A percentile compares a stretch with the other conserved stretches of the same genome.
These are phyloP conservation scores for Eupristina koningsbergeri DNA, from an alignment of 1,140 invertebrate genomes.

Conservation along the genomic window DNA sequence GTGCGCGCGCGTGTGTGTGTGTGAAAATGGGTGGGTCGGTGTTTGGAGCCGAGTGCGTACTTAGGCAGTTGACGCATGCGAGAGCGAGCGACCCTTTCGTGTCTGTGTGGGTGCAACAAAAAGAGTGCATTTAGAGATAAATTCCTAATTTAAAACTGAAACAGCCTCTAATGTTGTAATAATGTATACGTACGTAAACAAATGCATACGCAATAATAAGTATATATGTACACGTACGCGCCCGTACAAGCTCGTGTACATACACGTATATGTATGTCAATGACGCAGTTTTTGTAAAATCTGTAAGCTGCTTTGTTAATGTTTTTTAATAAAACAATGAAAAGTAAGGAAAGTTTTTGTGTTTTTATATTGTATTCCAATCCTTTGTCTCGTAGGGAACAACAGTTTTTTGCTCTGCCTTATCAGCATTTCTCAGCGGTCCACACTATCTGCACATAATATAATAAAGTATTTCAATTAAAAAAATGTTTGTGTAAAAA, in stretches of 20 bases:
- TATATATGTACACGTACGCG: no score
- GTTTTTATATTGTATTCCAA: not conserved
- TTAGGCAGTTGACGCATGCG: no score
- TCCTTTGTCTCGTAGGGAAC: not conserved
- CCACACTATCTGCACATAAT: not conserved
- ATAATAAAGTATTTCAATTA: not conserved
- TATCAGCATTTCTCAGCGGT: not conserved
- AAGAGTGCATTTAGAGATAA: conserved; percentile 26
- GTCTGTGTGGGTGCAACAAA: not conserved
- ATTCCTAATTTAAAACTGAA: not conserved
- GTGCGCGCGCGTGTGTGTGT: not conserved
- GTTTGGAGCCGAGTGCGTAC: no score
- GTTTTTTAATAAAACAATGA: conserved; percentile 40
- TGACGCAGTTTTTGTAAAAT: not conserved
- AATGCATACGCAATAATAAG: no score
- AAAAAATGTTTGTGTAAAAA: no score
- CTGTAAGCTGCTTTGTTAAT: conserved; percentile 20
- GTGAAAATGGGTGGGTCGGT: no score
- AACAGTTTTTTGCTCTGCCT: not conserved
- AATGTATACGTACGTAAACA: not conserved
- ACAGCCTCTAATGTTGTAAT: not conserved
- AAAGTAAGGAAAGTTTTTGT: not conserved
- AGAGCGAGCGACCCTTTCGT: not conserved
- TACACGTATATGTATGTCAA: not conserved
- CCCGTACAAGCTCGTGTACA: no score